Percentiles rank a stretch among this genome's conserved stretches.
These are phyloP conservation scores for Seira sanloemensis DNA, from an alignment of 2,888 invertebrate genomes.

Conservation along the genomic window DNA sequence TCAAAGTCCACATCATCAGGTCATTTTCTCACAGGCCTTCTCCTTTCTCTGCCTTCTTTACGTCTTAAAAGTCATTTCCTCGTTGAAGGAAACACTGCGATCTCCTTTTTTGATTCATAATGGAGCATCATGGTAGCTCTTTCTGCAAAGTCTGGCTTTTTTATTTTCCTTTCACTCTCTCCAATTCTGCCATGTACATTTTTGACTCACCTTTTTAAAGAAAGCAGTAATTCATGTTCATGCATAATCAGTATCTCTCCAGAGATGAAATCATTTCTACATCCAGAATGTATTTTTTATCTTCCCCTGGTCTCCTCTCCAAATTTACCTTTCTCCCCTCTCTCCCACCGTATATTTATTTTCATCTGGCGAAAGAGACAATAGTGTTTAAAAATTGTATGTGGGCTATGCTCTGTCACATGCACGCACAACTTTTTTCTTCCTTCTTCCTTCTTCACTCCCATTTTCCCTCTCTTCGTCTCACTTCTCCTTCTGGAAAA, in stretches of 20 bases:
- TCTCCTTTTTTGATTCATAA: neutral
- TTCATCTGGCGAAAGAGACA: neutral
- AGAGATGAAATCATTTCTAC: slow-evolving; percentile 36
- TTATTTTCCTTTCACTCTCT: no score
- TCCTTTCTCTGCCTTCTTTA: neutral
- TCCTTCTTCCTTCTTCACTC: neutral
- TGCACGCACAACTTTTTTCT: neutral
- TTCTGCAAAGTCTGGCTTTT: neutral
- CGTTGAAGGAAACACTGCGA: neutral
- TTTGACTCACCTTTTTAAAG: neutral
- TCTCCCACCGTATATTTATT: no score
- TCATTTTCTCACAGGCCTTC: slow-evolving; percentile 31
- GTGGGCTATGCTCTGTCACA: neutral
- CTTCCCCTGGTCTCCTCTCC: neutral
- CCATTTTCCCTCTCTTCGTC: neutral
- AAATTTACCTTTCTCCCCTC: neutral
- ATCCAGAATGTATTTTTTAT: neutral
- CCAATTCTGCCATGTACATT: no score
- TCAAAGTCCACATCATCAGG: slow-evolving; percentile 26
- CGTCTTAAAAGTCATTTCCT: neutral
- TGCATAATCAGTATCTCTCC: slow-evolving; percentile 36
- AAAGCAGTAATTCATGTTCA: neutral
- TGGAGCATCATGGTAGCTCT: no score
- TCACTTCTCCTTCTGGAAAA: neutral
- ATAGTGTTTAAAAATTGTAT: neutral